A percentile compares a stretch with the other conserved stretches of the same genome.
These are phyloP conservation scores for Borostomias antarcticus DNA, from an alignment of 2,797 vertebrate species.

Conservation along the genomic window DNA sequence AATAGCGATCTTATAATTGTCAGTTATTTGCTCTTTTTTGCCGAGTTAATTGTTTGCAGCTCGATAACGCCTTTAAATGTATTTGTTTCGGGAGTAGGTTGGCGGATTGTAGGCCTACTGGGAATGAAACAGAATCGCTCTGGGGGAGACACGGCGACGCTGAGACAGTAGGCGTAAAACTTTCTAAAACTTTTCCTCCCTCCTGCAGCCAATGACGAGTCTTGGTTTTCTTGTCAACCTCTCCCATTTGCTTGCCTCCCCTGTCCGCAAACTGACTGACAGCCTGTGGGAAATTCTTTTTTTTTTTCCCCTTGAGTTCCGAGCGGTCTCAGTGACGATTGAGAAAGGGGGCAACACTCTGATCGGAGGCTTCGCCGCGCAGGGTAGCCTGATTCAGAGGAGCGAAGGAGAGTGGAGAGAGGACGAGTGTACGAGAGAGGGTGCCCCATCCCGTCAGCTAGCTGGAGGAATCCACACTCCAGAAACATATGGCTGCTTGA, in stretches of 20 bases:
- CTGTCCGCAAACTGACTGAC: conserved; percentile 68
- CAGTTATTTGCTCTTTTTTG: no score
- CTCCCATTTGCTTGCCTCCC: conserved; percentile 64
- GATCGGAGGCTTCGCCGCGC: conserved; percentile 66
- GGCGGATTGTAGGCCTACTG: conserved; percentile 35
- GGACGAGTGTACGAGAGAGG: conserved; percentile 65
- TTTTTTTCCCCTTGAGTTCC: conserved; percentile 58
- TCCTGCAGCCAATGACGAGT: conserved; percentile 64
- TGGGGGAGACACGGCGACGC: not conserved
- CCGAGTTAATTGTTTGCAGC: no score
- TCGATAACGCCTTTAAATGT: no score
- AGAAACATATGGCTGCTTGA: conserved; percentile 82
- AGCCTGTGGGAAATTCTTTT: conserved; percentile 46
- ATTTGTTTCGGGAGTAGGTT: no score
- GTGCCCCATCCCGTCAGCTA: conserved; percentile 68
- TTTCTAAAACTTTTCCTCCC: conserved; percentile 60
- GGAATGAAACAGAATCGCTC: conserved; percentile 10
- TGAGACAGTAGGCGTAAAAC: conserved; percentile 63
- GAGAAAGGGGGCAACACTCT: conserved; percentile 70
- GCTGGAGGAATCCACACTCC: conserved; percentile 73
- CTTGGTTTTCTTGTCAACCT: conserved; percentile 30
- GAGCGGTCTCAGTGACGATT: conserved; percentile 71
- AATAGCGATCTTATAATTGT: no score
- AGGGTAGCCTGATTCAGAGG: conserved; percentile 62
- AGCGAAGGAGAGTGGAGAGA: conserved; percentile 62